Percentiles rank a stretch among this genome's conserved stretches.
Conservation (phyloP, 35 echinoderm and acorn worm genomes). For the Heliocidaris tuberculata region DNA sequence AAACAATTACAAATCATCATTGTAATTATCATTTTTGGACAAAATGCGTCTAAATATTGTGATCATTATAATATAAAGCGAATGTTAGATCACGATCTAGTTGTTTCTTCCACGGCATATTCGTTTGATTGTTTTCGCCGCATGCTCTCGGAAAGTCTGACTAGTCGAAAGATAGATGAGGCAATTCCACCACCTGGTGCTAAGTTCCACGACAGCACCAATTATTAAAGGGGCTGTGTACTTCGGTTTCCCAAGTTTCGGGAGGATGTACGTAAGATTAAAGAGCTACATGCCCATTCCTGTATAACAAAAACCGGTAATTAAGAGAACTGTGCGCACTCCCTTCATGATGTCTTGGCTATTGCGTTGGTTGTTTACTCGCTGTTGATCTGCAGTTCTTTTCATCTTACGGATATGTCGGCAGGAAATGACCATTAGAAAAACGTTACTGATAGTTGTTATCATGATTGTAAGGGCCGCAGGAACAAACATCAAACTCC, state of each 20-base stretch:
- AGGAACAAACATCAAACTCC: neutral
- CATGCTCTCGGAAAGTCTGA: neutral
- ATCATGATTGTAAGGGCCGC: neutral
- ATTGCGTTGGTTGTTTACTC: neutral
- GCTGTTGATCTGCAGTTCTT: neutral
- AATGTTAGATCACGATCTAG: neutral
- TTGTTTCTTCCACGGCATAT: neutral
- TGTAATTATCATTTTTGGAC: neutral
- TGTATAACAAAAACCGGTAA: neutral
- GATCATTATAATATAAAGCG: neutral
- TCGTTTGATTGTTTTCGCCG: neutral
- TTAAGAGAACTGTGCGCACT: neutral
- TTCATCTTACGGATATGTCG: neutral
- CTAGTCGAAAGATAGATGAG: neutral
- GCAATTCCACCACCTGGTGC: neutral
- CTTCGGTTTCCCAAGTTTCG: neutral
- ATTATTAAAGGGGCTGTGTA: neutral
- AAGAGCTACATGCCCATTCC: neutral
- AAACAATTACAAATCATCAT: too few species aligned
- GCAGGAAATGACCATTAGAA: neutral
- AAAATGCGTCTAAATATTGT: neutral
- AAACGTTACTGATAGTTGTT: neutral
- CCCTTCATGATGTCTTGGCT: neutral
- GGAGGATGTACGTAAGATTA: neutral
- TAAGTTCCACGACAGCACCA: neutral